Evolutionary conservation across 2,797 vertebrate species (phyloP).

Genomic region (Eulemur coronatus): DNA sequence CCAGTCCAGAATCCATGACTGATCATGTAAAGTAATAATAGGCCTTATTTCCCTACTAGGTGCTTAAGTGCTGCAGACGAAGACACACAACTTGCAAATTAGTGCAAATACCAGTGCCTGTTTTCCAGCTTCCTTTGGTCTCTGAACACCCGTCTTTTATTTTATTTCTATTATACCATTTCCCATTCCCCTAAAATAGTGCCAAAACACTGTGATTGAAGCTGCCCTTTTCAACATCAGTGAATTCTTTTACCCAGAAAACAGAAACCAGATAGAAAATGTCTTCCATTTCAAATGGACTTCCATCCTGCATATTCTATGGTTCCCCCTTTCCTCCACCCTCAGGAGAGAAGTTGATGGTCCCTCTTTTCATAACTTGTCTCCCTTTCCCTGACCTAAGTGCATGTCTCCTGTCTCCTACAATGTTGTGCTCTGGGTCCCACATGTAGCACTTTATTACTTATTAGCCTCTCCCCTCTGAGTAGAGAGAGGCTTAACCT

Average conservation of each 20-base stretch:
- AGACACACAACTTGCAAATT: neutral
- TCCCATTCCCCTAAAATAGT: neutral
- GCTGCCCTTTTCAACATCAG: neutral
- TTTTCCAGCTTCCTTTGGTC: neutral
- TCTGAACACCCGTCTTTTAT: neutral
- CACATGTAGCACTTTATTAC: neutral
- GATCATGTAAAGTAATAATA: neutral
- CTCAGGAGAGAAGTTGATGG: neutral
- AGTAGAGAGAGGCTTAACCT: neutral
- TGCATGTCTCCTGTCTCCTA: neutral
- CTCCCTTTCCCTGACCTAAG: no score
- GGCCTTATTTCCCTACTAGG: neutral
- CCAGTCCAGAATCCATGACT: neutral
- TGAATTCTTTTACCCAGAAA: neutral
- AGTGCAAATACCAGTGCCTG: neutral
- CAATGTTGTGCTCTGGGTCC: neutral
- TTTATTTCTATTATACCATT: neutral
- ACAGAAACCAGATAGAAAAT: neutral
- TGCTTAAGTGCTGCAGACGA: neutral
- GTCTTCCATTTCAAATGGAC: neutral
- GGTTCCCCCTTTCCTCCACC: neutral
- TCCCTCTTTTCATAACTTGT: neutral
- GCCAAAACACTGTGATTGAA: neutral
- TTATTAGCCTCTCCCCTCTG: neutral
- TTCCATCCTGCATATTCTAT: neutral